phyloP scores from a whole-genome alignment of 1,140 invertebrate genomes.

The Chionoecetes opilio region DNA sequence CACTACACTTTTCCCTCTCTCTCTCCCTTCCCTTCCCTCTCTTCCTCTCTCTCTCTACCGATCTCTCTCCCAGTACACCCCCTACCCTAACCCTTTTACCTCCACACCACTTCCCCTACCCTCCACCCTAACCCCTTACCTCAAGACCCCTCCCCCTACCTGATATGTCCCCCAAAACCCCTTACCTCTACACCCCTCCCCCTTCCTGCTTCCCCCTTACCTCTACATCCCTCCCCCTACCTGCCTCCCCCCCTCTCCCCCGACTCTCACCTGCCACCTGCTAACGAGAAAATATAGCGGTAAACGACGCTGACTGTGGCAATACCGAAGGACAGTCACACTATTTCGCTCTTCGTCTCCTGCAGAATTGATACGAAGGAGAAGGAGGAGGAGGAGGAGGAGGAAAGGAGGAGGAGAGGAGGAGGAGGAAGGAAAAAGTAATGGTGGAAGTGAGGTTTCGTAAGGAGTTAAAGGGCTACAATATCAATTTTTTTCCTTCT shows the following conservation, averaged over 20 bases:
- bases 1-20: background rate
- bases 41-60: background rate
- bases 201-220: background rate
- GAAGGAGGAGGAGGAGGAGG: background rate
- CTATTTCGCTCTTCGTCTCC: background rate
- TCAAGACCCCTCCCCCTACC: too few relatives aligned
- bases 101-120: too few relatives aligned
- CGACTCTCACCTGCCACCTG: background rate
- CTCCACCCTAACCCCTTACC: too few relatives aligned
- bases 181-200: background rate
- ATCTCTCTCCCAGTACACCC: too few relatives aligned
- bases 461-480: too few relatives aligned
- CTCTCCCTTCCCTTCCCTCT: background rate
- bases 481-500: too few relatives aligned
- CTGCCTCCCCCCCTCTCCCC: background rate
- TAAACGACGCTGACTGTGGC: background rate
- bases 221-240: background rate
- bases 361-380: background rate
- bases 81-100: too few relatives aligned
- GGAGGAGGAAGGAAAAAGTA: too few relatives aligned
- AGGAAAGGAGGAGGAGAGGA: constrained; percentile 13
- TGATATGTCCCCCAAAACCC: too few relatives aligned
- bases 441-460: too few relatives aligned
- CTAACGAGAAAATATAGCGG: constrained; percentile 28
- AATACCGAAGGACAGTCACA: background rate